phyloP scores from a whole-genome alignment of 2,797 vertebrate genomes.

The Acanthurus lineatus region DNA sequence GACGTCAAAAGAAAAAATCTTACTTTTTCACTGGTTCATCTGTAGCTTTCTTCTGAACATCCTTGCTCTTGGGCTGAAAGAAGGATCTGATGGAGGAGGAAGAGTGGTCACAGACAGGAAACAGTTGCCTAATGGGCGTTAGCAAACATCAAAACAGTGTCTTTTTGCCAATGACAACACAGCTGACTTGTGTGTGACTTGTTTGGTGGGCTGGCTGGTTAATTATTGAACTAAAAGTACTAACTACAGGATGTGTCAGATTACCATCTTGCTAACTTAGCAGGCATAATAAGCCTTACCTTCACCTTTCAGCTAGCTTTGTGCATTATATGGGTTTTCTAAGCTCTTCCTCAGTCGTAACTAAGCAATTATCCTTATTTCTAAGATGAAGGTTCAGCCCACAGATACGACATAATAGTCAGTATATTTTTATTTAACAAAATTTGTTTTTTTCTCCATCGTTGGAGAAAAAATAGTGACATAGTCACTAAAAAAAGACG shows the following conservation, averaged over 20 bases:
- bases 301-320: background rate
- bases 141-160: background rate
- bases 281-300: background rate
- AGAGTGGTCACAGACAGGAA: background rate
- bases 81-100: slow-evolving; percentile 78
- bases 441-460: background rate
- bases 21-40: slow-evolving; percentile 79
- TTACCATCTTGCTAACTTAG: background rate
- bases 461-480: background rate
- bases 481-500: background rate
- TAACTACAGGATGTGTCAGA: too few species aligned
- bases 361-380: background rate
- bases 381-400: too few species aligned
- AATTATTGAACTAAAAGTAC: too few species aligned
- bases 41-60: slow-evolving; percentile 60
- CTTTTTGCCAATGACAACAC: too few species aligned
- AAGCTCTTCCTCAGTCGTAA: background rate
- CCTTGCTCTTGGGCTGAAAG: slow-evolving; percentile 82
- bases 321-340: too few species aligned
- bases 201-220: background rate
- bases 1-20: slow-evolving; percentile 28
- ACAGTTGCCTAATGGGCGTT: too few species aligned
- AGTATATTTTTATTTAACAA: background rate
- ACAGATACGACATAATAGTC: background rate
- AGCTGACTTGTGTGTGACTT: background rate